Evolutionary conservation across 1,140 invertebrate species (phyloP).

Genomic region (Drosophila jambulina): DNA sequence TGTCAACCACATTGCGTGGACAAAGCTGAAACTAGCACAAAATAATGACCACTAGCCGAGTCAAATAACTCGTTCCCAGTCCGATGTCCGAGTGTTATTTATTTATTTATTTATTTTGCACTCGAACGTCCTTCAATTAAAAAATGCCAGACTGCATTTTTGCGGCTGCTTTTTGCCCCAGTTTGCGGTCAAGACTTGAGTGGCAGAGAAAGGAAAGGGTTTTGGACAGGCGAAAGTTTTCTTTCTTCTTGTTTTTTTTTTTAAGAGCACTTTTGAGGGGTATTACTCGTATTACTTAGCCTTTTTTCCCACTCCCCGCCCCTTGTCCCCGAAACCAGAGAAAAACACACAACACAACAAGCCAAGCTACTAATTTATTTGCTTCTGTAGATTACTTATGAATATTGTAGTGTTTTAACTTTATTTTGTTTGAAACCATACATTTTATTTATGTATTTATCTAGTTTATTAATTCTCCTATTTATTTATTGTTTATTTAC

Average conservation of each 20-base stretch:
- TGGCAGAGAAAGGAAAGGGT: slow-evolving; percentile 8
- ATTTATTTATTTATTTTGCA: slow-evolving; percentile 31
- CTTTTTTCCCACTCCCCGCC: background rate
- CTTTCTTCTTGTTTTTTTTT: background rate
- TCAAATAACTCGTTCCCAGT: slow-evolving; percentile 25
- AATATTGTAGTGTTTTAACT: background rate
- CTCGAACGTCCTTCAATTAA: slow-evolving; percentile 65
- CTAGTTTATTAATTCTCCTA: slow-evolving; percentile 2
- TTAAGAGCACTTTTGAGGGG: slow-evolving; percentile 6
- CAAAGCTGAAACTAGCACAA: slow-evolving; percentile 40
- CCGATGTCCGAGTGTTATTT: slow-evolving; percentile 9
- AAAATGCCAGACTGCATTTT: slow-evolving; percentile 62
- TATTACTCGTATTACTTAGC: background rate
- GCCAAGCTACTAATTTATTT: slow-evolving; percentile 40
- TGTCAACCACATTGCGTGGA: slow-evolving; percentile 43
- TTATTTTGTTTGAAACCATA: slow-evolving; percentile 7
- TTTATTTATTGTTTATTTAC: slow-evolving; percentile 2
- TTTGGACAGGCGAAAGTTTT: slow-evolving; percentile 1
- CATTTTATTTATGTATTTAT: background rate
- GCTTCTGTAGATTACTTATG: slow-evolving; percentile 26
- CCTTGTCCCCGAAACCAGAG: background rate
- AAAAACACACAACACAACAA: slow-evolving; percentile 29
- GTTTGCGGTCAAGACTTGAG: slow-evolving; percentile 20
- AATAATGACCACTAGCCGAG: slow-evolving; percentile 23
- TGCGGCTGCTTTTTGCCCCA: slow-evolving; percentile 24